Percentiles rank a stretch among this genome's conserved stretches.
These are phyloP conservation scores for Allolobophora icterica DNA, from an alignment of 2,888 invertebrate species.

Conservation along the genomic window DNA sequence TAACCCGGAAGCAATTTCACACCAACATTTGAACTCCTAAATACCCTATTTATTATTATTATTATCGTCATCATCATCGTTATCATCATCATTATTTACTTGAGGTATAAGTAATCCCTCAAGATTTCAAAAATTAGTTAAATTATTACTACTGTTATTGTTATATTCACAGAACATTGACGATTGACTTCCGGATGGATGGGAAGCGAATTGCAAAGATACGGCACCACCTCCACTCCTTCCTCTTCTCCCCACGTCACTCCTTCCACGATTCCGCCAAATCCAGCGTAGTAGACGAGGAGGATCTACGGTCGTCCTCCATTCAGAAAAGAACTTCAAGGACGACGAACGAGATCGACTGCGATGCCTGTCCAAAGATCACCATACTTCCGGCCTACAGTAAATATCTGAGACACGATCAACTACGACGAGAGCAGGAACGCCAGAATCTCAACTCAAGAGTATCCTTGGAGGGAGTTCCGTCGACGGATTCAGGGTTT, in stretches of 20 bases:
- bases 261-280: not conserved
- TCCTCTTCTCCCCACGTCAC: constrained; percentile 11
- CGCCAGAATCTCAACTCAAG: not conserved
- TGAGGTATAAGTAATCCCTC: no score
- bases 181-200: not conserved
- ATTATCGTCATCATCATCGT: no score
- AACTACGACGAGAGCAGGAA: constrained; percentile 15
- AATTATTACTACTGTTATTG: not conserved
- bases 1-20: no score
- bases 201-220: not conserved
- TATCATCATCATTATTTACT: no score
- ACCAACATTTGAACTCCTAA: no score
- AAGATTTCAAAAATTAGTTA: no score
- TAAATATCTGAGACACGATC: constrained; percentile 4
- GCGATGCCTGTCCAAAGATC: not conserved
- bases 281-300: not conserved
- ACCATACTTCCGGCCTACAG: constrained; percentile 21
- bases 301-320: not conserved
- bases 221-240: not conserved
- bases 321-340: not conserved
- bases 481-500: not conserved
- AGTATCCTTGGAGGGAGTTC: not conserved
- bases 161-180: not conserved
- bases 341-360: not conserved
- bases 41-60: no score